A percentile compares a stretch with the other conserved stretches of the same genome.
These are phyloP conservation scores for Petromus typicus DNA, from an alignment of 2,113 vertebrate species.

Conservation along the genomic window DNA sequence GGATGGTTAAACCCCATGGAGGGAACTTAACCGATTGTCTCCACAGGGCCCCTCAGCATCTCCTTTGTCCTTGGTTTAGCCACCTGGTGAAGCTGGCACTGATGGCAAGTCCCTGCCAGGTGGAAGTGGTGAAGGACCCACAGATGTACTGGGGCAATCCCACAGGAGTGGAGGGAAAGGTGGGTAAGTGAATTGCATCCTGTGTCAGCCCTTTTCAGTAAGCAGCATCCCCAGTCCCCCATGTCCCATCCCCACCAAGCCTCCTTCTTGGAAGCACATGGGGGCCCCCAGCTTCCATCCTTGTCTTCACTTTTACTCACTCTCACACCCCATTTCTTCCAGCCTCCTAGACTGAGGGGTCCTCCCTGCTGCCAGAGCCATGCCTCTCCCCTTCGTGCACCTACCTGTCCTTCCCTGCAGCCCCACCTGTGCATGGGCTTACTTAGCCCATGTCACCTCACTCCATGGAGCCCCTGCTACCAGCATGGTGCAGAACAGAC, in stretches of 20 bases:
- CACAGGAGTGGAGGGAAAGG: background rate
- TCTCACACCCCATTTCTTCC: background rate
- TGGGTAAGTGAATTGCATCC: no score
- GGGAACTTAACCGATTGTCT: background rate
- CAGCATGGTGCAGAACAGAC: background rate
- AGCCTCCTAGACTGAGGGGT: background rate
- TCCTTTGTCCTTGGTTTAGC: background rate
- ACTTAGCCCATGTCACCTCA: no score
- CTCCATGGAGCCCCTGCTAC: background rate
- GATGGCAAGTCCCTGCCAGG: background rate
- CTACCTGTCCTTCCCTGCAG: background rate
- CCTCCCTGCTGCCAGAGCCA: background rate
- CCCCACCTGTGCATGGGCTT: background rate
- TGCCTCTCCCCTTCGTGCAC: background rate
- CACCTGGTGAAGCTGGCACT: background rate
- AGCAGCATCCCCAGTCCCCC: background rate
- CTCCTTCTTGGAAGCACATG: background rate
- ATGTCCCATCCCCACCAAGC: rapidly evolving
- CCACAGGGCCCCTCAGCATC: background rate
- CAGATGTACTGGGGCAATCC: no score
- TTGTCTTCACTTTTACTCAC: background rate
- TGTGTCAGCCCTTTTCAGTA: background rate
- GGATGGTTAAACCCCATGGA: no score
- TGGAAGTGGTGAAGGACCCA: background rate
- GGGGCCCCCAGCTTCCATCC: background rate